A percentile compares a stretch with the other conserved stretches of the same genome.
Conservation (phyloP, 2,888 invertebrate genomes). For the Tholera decimalis region DNA sequence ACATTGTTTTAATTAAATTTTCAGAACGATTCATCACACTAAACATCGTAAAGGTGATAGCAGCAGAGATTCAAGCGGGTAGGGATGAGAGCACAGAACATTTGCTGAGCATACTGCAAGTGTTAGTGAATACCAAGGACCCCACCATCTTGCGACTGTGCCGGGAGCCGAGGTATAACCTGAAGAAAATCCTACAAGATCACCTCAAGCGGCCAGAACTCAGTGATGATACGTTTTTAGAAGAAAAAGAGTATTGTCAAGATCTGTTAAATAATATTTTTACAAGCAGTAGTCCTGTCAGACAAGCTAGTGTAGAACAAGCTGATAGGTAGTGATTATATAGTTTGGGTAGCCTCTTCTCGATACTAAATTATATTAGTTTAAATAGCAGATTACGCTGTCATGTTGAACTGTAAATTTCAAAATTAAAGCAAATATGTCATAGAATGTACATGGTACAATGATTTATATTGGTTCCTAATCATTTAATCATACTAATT, state of each 20-base stretch:
- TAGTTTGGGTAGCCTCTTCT: constrained; percentile 6
- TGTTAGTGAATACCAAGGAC: constrained; percentile 70
- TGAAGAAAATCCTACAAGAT: constrained; percentile 72
- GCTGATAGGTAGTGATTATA: constrained; percentile 76
- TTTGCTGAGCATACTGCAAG: constrained; percentile 75
- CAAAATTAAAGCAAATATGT: not conserved
- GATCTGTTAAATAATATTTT: constrained; percentile 70
- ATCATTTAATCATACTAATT: not conserved
- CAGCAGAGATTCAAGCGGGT: constrained; percentile 69
- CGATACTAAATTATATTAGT: constrained; percentile 23
- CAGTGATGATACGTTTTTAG: constrained; percentile 71
- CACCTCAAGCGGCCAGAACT: constrained; percentile 74
- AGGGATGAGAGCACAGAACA: constrained; percentile 80
- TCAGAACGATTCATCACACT: constrained; percentile 79
- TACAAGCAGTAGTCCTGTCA: constrained; percentile 6
- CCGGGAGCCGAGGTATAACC: constrained; percentile 68
- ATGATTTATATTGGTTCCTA: not conserved
- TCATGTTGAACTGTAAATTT: too few relatives aligned
- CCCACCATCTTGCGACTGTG: constrained; percentile 71
- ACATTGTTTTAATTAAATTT: constrained; percentile 41
- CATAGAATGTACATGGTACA: not conserved
- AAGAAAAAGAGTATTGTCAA: constrained; percentile 79
- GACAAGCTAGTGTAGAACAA: constrained; percentile 63
- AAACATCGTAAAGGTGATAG: constrained; percentile 74
- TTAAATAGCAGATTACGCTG: not conserved